Evolutionary conservation across 2,113 vertebrate species (phyloP).

Genomic region (Saccopteryx bilineata): DNA sequence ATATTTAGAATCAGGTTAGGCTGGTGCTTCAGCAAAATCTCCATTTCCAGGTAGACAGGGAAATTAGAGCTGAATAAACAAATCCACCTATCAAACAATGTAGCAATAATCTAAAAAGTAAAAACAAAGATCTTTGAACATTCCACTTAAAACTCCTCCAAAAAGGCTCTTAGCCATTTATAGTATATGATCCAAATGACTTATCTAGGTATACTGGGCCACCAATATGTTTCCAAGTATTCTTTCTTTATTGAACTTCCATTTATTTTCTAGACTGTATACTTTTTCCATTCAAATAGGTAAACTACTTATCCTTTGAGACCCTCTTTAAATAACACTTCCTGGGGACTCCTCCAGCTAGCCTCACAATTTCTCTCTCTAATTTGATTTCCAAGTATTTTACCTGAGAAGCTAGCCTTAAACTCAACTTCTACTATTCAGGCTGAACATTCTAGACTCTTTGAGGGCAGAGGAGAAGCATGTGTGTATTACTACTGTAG

Average conservation of each 20-base stretch:
- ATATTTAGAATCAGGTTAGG: not conserved
- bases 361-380: not conserved
- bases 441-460: not conserved
- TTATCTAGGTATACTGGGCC: not conserved
- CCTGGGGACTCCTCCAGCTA: not conserved
- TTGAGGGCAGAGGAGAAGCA: not conserved
- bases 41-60: not conserved
- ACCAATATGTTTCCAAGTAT: not conserved
- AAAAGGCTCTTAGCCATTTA: not conserved
- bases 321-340: slow-evolving; percentile 23
- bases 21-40: not conserved
- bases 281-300: not conserved
- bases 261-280: not conserved
- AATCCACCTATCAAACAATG: not conserved
- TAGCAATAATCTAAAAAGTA: not conserved
- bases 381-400: not conserved
- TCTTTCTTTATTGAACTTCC: not conserved
- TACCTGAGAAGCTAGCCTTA: not conserved
- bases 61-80: not conserved
- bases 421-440: not conserved
- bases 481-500: not conserved
- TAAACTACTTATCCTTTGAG: not conserved
- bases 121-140: not conserved
- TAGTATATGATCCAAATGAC: not conserved
- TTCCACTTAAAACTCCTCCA: not conserved